Evolutionary conservation across 2,888 invertebrate genomes (phyloP).

Genomic region (Drosophila merina): DNA sequence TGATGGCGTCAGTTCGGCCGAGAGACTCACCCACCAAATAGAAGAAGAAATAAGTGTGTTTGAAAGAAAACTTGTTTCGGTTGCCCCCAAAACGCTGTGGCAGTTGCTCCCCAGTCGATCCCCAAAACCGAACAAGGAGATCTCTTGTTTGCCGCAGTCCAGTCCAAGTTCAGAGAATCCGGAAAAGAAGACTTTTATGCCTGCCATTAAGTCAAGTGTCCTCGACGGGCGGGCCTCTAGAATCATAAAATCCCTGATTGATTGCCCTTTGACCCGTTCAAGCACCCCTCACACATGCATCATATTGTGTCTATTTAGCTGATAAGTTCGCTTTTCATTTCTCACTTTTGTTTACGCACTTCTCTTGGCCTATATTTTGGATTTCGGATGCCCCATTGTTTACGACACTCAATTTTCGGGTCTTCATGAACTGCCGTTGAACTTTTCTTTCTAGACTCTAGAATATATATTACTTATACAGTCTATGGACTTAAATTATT

Average conservation of each 20-base stretch:
- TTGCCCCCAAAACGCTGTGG: constrained; percentile 6
- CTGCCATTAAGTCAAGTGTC: constrained; percentile 65
- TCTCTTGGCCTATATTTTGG: constrained; percentile 67
- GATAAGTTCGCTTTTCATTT: constrained; percentile 55
- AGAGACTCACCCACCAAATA: constrained; percentile 47
- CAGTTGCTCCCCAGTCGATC: constrained; percentile 34
- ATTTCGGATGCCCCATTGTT: constrained; percentile 21
- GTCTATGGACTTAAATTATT: constrained; percentile 14
- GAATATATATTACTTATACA: constrained; percentile 10
- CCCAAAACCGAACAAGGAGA: constrained; percentile 6
- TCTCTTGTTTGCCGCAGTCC: constrained; percentile 30
- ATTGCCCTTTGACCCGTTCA: constrained; percentile 59
- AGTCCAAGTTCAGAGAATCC: constrained; percentile 20
- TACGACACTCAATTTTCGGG: constrained; percentile 38
- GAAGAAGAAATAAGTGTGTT: constrained; percentile 21
- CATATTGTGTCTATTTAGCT: constrained; percentile 22
- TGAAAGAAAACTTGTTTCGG: constrained; percentile 52
- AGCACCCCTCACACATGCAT: constrained; percentile 5
- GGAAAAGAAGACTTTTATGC: constrained; percentile 33
- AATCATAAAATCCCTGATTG: constrained; percentile 61
- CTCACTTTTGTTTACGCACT: constrained; percentile 60
- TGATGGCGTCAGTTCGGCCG: constrained; percentile 77
- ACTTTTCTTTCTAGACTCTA: constrained; percentile 27
- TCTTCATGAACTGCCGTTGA: constrained; percentile 64
- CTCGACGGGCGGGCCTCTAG: constrained; percentile 37